Evolutionary conservation across 2,888 invertebrate genomes (phyloP), one percentile per base, ranked within the genome.

Genomic region (Trilocha varians): DNA sequence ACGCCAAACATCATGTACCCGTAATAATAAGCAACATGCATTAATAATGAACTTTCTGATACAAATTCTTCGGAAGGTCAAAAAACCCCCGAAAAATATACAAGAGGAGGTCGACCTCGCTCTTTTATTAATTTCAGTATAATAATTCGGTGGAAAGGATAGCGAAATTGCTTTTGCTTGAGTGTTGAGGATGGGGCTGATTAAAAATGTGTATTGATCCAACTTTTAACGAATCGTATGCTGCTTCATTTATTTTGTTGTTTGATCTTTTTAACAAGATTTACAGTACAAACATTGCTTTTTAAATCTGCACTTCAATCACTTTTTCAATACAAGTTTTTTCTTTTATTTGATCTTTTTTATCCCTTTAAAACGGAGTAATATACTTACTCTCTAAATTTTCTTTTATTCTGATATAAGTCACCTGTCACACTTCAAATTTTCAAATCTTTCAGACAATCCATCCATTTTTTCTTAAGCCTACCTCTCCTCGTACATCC

Each of bases 121-220:
- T 8, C 16, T 34, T 32, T n/a, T 38, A 38, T 32, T 37, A 18
- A 37, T 13, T 33, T 32, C 32, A 13, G 32, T 17, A 39, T 39
- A 18, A 39, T 17, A 16, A 16, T 39, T 34, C 17, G 39, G 33
- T 17, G 13, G 17, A 34, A 39, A 17, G 34, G 34, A 39, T 34
- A 34, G 17, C 17, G 17, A 39, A 39, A 39, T 39, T 11, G 34
- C 13, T 13, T 38, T 38, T 38, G 13, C 38, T 38, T 32, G 38
- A 38, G 32, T 14, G 32, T 38, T 38, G 32, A 9, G 38, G n/a
- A 32, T 25, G 5, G 25, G 25, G 11, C 25, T 25, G 25, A 25
- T 25, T 34, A 34, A 13, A 34, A 5, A 11, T 25, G 25, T 25
- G 11, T 25, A 25, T 25, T 25, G 25, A 25, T 25, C 25, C 8